A percentile compares a stretch with the other conserved stretches of the same genome.
These are phyloP conservation scores for Lindbergichthys nudifrons DNA, from an alignment of 2,797 vertebrate species.

Conservation along the genomic window DNA sequence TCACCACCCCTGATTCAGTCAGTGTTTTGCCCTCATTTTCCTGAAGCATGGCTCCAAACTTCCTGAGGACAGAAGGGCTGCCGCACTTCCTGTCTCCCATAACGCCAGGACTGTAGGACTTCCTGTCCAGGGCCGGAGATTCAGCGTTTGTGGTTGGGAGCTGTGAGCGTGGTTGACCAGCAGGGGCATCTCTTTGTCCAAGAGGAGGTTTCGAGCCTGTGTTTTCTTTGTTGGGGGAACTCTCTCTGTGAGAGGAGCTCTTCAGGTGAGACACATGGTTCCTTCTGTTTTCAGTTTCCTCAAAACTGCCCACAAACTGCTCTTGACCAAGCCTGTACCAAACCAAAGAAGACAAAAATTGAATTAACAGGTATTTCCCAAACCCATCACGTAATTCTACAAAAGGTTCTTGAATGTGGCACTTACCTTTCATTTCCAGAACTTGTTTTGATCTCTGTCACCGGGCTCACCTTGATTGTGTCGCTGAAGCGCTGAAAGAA, in stretches of 20 bases:
- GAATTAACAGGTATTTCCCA: not conserved
- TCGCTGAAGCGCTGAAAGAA: constrained; percentile 85
- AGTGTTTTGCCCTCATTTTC: constrained; percentile 84
- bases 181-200: constrained; percentile 83
- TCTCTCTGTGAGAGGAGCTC: constrained; percentile 72
- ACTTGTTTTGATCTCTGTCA: constrained; percentile 81
- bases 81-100: constrained; percentile 76
- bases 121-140: constrained; percentile 76
- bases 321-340: constrained; percentile 62
- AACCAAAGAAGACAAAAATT: constrained; percentile 14
- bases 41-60: constrained; percentile 81
- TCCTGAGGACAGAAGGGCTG: constrained; percentile 82
- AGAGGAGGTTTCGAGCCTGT: constrained; percentile 75
- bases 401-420: not conserved
- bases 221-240: constrained; percentile 77
- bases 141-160: constrained; percentile 68
- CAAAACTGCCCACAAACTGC: constrained; percentile 77
- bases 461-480: constrained; percentile 90
- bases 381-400: not conserved
- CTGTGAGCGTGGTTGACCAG: constrained; percentile 84
- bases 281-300: constrained; percentile 85
- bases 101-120: constrained; percentile 57
- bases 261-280: constrained; percentile 74
- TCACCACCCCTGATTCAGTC: constrained; percentile 78
- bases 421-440: constrained; percentile 86